Conservation (phyloP, 1,140 invertebrate species). For the Sinella curviseta region DNA sequence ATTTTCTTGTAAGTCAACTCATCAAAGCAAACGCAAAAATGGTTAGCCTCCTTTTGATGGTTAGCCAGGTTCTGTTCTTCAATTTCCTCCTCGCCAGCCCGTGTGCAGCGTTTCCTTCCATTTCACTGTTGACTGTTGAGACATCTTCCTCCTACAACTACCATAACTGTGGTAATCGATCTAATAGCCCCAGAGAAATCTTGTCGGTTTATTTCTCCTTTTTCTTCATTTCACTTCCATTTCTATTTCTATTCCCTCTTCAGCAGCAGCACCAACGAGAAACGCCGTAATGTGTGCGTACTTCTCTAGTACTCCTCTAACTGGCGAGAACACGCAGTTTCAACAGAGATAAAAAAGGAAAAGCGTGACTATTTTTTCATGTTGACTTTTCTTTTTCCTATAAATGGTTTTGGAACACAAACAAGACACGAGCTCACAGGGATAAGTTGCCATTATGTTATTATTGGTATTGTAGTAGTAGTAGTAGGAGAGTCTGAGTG, state of each 20-base stretch:
- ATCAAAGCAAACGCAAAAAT: neutral
- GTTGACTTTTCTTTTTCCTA: neutral
- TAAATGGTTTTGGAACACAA: neutral
- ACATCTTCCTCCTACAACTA: neutral
- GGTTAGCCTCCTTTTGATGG: neutral
- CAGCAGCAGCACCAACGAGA: neutral
- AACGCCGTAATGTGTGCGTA: neutral
- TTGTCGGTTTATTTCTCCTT: neutral
- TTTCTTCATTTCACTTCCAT: neutral
- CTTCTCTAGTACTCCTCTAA: neutral
- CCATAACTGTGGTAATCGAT: slow-evolving; percentile 1
- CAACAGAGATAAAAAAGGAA: too few species aligned
- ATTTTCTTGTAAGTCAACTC: neutral
- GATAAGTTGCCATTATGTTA: too few species aligned
- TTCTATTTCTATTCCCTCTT: neutral
- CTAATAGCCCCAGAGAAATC: slow-evolving; percentile 12
- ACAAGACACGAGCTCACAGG: neutral
- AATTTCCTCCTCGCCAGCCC: neutral
- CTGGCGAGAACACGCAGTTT: too few species aligned
- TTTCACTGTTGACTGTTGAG: too few species aligned
- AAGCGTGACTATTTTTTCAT: neutral
- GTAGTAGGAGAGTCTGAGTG: neutral
- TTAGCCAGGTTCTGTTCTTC: neutral
- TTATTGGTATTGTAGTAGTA: neutral
- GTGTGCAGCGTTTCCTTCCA: neutral